A percentile compares a stretch with the other conserved stretches of the same genome.
Evolutionary conservation across 2,113 vertebrate genomes (phyloP).

Genomic region (Mus pahari): DNA sequence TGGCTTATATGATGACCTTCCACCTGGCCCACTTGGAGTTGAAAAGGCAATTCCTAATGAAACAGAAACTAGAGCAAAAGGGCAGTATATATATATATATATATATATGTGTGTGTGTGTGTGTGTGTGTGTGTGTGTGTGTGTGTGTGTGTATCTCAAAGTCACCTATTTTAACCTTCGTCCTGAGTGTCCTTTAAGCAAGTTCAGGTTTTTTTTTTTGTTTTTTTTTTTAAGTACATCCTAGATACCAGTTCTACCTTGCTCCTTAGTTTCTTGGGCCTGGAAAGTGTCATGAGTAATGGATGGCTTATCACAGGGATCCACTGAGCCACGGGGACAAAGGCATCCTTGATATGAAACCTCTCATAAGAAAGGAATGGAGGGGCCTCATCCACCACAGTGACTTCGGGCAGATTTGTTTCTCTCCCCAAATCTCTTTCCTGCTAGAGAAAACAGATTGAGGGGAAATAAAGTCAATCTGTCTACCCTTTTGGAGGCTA

Average conservation of each 20-base stretch:
- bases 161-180: neutral
- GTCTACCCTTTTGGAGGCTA: neutral
- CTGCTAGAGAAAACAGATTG: neutral
- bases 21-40: conserved; percentile 57
- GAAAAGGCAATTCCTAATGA: conserved; percentile 66
- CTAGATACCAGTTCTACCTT: neutral
- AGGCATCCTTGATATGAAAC: neutral
- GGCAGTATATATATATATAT: neutral
- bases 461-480: neutral
- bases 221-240: neutral
- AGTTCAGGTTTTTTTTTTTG: neutral
- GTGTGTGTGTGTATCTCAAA: neutral
- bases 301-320: neutral
- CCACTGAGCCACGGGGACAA: neutral
- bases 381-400: fast-evolving
- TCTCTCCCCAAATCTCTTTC: neutral
- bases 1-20: conserved; percentile 70
- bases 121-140: too few relatives aligned
- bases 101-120: neutral
- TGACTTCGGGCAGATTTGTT: neutral
- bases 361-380: neutral
- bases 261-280: neutral
- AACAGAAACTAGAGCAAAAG: conserved; percentile 52
- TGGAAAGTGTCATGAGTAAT: fast-evolving
- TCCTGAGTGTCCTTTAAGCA: neutral